phyloP scores from a whole-genome alignment of 1,140 invertebrate genomes.

The Zaprionus inermis region DNA sequence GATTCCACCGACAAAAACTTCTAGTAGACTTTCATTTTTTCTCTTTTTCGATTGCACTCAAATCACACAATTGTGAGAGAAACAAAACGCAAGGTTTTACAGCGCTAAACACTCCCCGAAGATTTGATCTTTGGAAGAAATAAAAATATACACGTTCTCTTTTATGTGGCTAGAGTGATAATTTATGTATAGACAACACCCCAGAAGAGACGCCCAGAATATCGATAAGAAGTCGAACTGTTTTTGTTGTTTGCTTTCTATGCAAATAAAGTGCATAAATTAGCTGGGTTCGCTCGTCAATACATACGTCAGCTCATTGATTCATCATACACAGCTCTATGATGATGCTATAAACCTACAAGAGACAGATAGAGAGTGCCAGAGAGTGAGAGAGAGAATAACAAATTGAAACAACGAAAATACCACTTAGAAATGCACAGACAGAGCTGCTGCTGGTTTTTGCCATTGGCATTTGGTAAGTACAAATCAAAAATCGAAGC shows the following conservation, averaged over 20 bases:
- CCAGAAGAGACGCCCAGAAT: slow-evolving; percentile 21
- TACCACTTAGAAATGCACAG: slow-evolving; percentile 18
- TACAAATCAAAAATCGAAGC: slow-evolving; percentile 51
- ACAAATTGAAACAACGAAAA: slow-evolving; percentile 11
- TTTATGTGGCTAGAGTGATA: slow-evolving; percentile 9
- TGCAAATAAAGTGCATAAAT: slow-evolving; percentile 38
- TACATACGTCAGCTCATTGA: slow-evolving; percentile 18
- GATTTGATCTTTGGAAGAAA: slow-evolving; percentile 1
- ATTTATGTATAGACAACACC: slow-evolving; percentile 23
- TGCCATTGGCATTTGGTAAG: slow-evolving; percentile 79
- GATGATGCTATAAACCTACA: slow-evolving; percentile 25
- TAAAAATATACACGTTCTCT: slow-evolving; percentile 37
- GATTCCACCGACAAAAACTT: slow-evolving; percentile 31
- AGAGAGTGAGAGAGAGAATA: neutral
- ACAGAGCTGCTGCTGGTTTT: slow-evolving; percentile 51
- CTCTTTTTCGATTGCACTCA: slow-evolving; percentile 31
- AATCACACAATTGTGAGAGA: slow-evolving; percentile 11
- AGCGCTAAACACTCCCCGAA: slow-evolving; percentile 17
- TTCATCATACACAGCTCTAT: slow-evolving; percentile 14
- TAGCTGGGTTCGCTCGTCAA: slow-evolving; percentile 15
- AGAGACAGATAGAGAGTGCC: neutral
- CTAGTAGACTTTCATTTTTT: slow-evolving; percentile 40
- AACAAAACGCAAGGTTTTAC: slow-evolving; percentile 19
- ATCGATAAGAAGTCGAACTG: slow-evolving; percentile 1
- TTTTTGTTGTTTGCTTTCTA: slow-evolving; percentile 38